These are phyloP conservation scores for Cyphomyrus plagiostoma DNA, from an alignment of 2,113 vertebrate genomes.

Conservation along the genomic window DNA sequence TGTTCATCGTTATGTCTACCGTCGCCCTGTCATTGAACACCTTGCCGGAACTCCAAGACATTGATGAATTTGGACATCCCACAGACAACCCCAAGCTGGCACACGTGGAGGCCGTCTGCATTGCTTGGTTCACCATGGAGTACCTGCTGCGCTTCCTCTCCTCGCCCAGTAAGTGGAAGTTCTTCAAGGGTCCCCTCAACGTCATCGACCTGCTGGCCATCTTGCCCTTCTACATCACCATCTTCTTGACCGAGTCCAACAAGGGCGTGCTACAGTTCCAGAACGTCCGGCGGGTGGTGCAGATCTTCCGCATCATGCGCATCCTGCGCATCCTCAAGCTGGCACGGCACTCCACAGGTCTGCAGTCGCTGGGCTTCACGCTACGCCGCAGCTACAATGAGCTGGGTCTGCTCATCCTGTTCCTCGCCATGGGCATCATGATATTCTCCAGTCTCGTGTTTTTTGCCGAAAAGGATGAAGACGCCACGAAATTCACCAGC, in stretches of 20 bases:
- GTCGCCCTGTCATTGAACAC: conserved; percentile 97
- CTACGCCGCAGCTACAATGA: conserved; percentile 94
- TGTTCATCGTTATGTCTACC: conserved; percentile 95
- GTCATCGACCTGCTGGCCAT: conserved; percentile 95
- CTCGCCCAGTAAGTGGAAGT: conserved; percentile 93
- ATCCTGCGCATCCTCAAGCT: conserved; percentile 94
- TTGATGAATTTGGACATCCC: conserved; percentile 85
- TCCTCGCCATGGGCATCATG: conserved; percentile 99
- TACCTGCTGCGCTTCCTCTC: conserved; percentile 89
- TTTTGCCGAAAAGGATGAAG: conserved; percentile 97
- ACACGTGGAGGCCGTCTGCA: conserved; percentile 93
- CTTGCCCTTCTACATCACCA: conserved; percentile 91
- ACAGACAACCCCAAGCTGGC: conserved; percentile 91
- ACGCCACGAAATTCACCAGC: conserved; percentile 95
- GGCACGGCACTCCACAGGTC: conserved; percentile 89
- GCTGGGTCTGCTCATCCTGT: conserved; percentile 86
- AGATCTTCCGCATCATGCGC: conserved; percentile 97
- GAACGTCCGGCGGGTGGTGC: conserved; percentile 90
- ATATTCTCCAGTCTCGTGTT: conserved; percentile 98
- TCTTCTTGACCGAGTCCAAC: conserved; percentile 95
- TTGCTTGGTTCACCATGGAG: conserved; percentile 99
- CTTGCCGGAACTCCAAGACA: conserved; percentile 88
- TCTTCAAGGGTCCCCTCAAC: conserved; percentile 93
- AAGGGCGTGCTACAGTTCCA: conserved; percentile 96
- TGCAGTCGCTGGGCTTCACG: conserved; percentile 94